Evolutionary conservation across 2,113 vertebrate species (phyloP).

Genomic region (Stegostoma tigrinum): DNA sequence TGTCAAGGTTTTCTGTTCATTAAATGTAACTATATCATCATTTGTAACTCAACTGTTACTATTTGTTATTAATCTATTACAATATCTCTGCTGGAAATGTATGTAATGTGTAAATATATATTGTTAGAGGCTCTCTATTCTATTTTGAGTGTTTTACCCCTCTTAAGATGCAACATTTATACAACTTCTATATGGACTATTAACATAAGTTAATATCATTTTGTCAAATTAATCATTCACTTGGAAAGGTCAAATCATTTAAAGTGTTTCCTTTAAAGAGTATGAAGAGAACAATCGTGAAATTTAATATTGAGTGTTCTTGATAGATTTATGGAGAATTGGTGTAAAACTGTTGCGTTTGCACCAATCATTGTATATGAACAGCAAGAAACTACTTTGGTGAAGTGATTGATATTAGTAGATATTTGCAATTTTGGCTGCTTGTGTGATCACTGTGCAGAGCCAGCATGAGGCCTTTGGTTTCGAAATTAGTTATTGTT

Average conservation of each 20-base stretch:
- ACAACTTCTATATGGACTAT: neutral
- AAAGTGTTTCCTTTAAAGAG: neutral
- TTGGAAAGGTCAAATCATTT: neutral
- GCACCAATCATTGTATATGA: neutral
- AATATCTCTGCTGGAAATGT: neutral
- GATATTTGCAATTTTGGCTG: neutral
- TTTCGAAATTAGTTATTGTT: neutral
- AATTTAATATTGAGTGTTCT: slow-evolving; percentile 18
- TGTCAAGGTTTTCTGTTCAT: neutral
- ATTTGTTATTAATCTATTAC: neutral
- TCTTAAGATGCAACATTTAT: neutral
- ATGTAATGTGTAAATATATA: neutral
- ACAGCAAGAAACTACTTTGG: neutral
- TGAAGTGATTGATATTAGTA: neutral
- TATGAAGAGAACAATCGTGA: neutral
- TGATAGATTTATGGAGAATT: slow-evolving; percentile 1
- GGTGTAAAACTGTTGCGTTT: neutral
- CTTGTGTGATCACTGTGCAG: neutral
- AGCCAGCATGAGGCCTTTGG: neutral
- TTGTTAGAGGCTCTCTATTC: neutral
- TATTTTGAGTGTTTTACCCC: neutral
- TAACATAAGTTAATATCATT: neutral
- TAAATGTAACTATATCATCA: neutral
- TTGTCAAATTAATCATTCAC: neutral
- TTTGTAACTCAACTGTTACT: neutral